A percentile compares a stretch with the other conserved stretches of the same genome.
These are phyloP conservation scores for Episyrphus balteatus DNA, from an alignment of 1,140 invertebrate species.

Conservation along the genomic window DNA sequence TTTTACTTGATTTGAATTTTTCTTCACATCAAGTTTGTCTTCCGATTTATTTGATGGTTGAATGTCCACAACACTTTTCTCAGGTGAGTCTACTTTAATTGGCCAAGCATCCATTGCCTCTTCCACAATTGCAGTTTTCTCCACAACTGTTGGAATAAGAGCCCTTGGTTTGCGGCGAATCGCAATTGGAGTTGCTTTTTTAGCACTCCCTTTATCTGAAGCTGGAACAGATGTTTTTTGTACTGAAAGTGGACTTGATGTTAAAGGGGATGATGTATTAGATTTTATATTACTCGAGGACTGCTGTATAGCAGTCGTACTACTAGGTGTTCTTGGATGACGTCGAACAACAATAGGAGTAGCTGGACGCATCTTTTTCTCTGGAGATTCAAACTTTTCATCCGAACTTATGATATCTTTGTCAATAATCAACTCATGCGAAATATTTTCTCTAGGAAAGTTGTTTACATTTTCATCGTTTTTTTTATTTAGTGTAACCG, in stretches of 20 bases:
- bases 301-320: slow-evolving; percentile 8
- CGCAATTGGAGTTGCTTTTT: slow-evolving; percentile 27
- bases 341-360: slow-evolving; percentile 28
- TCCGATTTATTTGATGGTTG: neutral
- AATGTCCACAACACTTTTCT: neutral
- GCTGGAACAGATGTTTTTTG: neutral
- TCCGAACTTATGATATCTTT: slow-evolving; percentile 33
- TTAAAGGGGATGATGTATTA: neutral
- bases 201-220: slow-evolving; percentile 3
- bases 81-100: slow-evolving; percentile 16
- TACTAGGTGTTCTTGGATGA: slow-evolving; percentile 24
- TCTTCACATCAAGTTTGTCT: neutral
- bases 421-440: slow-evolving; percentile 13
- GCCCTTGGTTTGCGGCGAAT: slow-evolving; percentile 25
- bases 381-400: slow-evolving; percentile 33
- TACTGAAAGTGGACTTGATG: neutral
- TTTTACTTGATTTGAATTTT: neutral
- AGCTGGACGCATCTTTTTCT: slow-evolving; percentile 22
- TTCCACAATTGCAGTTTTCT: slow-evolving; percentile 36
- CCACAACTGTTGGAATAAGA: slow-evolving; percentile 12
- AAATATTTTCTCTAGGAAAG: neutral
- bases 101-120: slow-evolving; percentile 45
- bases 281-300: slow-evolving; percentile 9
- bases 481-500: slow-evolving; percentile 3
- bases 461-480: neutral